Conservation (phyloP, 1,140 invertebrate genomes). For the Nilaparvata lugens region DNA sequence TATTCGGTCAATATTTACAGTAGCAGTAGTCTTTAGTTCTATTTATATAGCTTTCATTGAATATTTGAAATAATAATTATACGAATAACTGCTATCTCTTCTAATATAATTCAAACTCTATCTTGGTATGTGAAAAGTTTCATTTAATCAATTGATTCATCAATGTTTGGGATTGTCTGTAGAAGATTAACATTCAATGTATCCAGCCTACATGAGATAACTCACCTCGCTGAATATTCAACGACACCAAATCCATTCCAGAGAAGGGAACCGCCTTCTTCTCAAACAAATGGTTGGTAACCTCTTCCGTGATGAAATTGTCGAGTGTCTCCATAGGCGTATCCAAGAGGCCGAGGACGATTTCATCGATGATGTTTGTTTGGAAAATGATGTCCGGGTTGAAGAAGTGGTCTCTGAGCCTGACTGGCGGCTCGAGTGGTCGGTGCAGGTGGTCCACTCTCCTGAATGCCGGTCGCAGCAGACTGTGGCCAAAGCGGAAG, state of each 20-base stretch:
- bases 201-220: too few species aligned
- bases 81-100: too few species aligned
- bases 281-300: conserved; percentile 90
- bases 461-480: conserved; percentile 48
- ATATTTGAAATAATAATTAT: too few species aligned
- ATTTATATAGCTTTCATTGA: too few species aligned
- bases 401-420: conserved; percentile 52
- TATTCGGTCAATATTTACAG: too few species aligned
- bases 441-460: conserved; percentile 43
- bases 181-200: too few species aligned
- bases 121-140: too few species aligned
- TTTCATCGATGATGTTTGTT: conserved; percentile 70
- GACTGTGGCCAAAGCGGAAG: conserved; percentile 52
- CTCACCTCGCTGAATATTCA: conserved; percentile 66
- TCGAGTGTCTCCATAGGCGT: conserved; percentile 87
- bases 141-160: too few species aligned
- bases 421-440: conserved; percentile 31
- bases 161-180: too few species aligned
- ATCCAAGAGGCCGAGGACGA: conserved; percentile 74
- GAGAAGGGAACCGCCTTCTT: conserved; percentile 76
- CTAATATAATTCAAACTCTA: too few species aligned
- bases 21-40: too few species aligned
- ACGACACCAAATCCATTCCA: conserved; percentile 70
- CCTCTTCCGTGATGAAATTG: conserved; percentile 86
- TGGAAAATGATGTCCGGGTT: conserved; percentile 38